Evolutionary conservation across 2,888 invertebrate species (phyloP).

Genomic region (Corythucha ciliata): DNA sequence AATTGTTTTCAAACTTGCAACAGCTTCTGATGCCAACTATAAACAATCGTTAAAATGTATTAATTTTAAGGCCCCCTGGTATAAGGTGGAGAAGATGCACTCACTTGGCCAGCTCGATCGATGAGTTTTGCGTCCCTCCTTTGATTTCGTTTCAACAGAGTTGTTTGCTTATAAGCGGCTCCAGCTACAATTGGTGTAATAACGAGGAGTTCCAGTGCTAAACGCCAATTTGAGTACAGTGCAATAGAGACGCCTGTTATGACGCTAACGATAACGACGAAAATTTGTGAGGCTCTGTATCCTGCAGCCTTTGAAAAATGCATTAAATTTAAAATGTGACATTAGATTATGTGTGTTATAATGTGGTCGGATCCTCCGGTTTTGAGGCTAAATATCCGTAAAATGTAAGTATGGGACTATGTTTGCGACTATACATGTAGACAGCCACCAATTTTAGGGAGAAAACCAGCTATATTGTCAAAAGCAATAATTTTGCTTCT

Average conservation of each 20-base stretch:
- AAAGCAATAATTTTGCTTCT: too few relatives aligned
- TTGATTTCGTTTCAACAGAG: slow-evolving; percentile 43
- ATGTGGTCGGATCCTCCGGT: too few relatives aligned
- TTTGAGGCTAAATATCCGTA: too few relatives aligned
- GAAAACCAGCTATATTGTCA: too few relatives aligned
- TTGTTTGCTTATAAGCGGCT: slow-evolving; percentile 42
- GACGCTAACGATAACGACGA: slow-evolving; percentile 41
- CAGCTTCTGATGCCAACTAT: slow-evolving; percentile 43
- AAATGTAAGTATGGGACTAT: too few relatives aligned
- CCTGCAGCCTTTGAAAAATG: slow-evolving; percentile 41
- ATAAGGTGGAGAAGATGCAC: not conserved
- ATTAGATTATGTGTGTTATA: too few relatives aligned
- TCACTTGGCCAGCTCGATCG: slow-evolving; percentile 48
- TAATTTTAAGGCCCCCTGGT: not conserved
- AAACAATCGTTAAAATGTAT: not conserved
- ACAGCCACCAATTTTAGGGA: too few relatives aligned
- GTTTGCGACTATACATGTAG: too few relatives aligned
- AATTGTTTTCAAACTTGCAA: slow-evolving; percentile 42
- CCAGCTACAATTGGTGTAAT: slow-evolving; percentile 43
- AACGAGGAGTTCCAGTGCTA: slow-evolving; percentile 40
- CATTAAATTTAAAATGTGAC: too few relatives aligned
- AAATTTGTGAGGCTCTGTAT: slow-evolving; percentile 41
- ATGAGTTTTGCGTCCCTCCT: slow-evolving; percentile 44
- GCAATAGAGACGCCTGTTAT: slow-evolving; percentile 40
- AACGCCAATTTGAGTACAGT: slow-evolving; percentile 41